Evolutionary conservation across 2,797 vertebrate species (phyloP), one percentile per base, ranked within the genome.

Genomic region (Petrocephalus sullivani): DNA sequence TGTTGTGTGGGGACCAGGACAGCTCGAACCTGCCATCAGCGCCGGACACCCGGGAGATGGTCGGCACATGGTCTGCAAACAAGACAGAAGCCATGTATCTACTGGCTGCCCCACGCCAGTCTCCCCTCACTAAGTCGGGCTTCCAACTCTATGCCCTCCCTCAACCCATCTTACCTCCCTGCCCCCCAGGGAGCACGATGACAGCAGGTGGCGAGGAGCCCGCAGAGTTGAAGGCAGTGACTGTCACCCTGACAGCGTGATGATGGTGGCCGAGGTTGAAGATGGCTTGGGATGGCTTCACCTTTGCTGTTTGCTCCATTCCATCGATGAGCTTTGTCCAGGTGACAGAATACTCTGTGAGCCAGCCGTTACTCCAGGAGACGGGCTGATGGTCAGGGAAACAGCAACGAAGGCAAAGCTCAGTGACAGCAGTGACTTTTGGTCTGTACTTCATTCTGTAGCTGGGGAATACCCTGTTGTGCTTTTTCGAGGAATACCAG

Each of bases 311-410:
- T 14, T 10, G 1, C 0, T 0, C 58, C 2, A 67, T 14, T 19
- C 0, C 4, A 0, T 75, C 60, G 10, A 9, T 12, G 3, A 60
- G 41, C 14, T 23, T 89, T 56, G 4, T 41, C 90, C 93, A 93
- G 46, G 87, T 91, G 81, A 96, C 92, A 33, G 90, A 57, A 87
- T 94, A 96, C 21, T 89, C 75, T 2, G 0, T n/a, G 58, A 96
- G 91, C 6, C 19, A 0, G n/a, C 94, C 95, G 46, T 95, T 92
- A 49, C 92, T 95, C 88, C 95, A 92, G n/a, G 58, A 89, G 3
- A 83, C 92, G 1, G 1, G 21, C 95, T 96, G 86, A 85, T 16
- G 56, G 88, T 89, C 0, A 10, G 9, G 8, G 28, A 75, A 23
- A 90, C 19, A 83, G 12, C 88, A 12, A 8, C 88, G 14, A 87